Percentiles rank a stretch among this genome's conserved stretches.
These are phyloP conservation scores for Apocheima hispidaria DNA, from an alignment of 2,888 invertebrate genomes.

Conservation along the genomic window DNA sequence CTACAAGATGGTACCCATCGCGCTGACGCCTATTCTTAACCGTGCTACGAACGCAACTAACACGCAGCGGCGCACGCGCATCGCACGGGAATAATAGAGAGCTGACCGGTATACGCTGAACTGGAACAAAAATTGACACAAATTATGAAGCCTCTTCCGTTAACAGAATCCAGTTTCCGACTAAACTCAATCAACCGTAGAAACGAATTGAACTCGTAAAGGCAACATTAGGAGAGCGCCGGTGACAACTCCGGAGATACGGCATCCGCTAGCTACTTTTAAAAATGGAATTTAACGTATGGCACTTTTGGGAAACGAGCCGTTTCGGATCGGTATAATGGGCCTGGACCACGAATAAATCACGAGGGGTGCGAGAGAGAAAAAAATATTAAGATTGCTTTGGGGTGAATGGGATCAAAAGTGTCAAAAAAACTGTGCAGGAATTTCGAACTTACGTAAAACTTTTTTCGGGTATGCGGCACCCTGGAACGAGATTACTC, in stretches of 20 bases:
- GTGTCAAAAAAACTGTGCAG: conserved; percentile 61
- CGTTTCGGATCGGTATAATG: conserved; percentile 65
- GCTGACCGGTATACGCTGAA: conserved; percentile 63
- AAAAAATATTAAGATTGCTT: conserved; percentile 52
- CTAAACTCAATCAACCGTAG: conserved; percentile 71
- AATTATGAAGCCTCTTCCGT: conserved; percentile 70
- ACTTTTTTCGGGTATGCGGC: conserved; percentile 30
- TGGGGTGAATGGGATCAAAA: conserved; percentile 63
- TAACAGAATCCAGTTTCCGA: conserved; percentile 75
- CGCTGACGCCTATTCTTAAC: conserved; percentile 79
- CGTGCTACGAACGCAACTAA: conserved; percentile 80
- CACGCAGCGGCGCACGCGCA: conserved; percentile 75
- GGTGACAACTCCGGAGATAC: conserved; percentile 82
- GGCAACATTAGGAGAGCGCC: conserved; percentile 64
- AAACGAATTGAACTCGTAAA: conserved; percentile 68
- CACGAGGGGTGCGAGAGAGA: conserved; percentile 73
- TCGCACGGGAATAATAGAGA: conserved; percentile 71
- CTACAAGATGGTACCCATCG: conserved; percentile 64
- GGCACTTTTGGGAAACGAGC: conserved; percentile 68
- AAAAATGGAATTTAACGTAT: conserved; percentile 77
- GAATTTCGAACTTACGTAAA: conserved; percentile 51
- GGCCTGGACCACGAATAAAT: conserved; percentile 70
- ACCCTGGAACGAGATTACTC: conserved; percentile 35
- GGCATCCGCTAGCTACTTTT: conserved; percentile 75
- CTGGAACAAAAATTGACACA: conserved; percentile 71